Base-by-base conservation (phyloP, 2,888 invertebrate genomes). In the Oasisia sp. region DNA sequence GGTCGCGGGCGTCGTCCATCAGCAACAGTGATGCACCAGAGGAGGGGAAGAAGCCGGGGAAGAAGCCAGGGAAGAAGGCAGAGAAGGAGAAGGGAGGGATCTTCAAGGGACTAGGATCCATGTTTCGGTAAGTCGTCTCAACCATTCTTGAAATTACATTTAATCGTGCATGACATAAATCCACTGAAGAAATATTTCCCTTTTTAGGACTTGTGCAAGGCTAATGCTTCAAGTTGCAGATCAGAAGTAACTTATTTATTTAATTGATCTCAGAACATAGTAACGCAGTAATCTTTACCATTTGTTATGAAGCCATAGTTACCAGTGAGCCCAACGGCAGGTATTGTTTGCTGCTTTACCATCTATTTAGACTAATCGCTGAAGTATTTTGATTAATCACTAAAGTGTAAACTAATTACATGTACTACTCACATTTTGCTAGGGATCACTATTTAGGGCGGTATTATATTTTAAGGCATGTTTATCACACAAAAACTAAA, bases 61-160 rank as follows among this genome's bases (percentile, higher is more conserved):
- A 95, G 94, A 95, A 95, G n/a, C 91, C 95, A 56, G 93, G 93
- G 32, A 94, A 94, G 45, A 93, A 94, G 89, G 94, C 95, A 93
- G 95, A 94, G 89, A 95, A 95, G 93, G 95, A 94, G 92, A 94
- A 94, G 90, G 94, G 94, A 0, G 98, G 98, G 1, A 96, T 98
- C 50, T 97, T 98, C 91, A 98, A 98, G 96, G 98, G 98, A n/a
- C 94, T 95, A 5, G 93, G 92, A 19, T 91, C 91, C 90, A 92
- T 98, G 97, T 98, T 98, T 95, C 97, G 97, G 97, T 97, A 96
- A 95, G 94, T 74, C 7, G 74, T 74, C 14, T 74, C 1, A 12
- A 50, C 50, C 9, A 50, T 8, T 50, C 50, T 12, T 50, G 0
- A 74, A 27, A 7, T 74, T n/a, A 27, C 27, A 19, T 4, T 14